Conservation (phyloP, 1,140 invertebrate genomes). For the Triops longicaudatus region DNA sequence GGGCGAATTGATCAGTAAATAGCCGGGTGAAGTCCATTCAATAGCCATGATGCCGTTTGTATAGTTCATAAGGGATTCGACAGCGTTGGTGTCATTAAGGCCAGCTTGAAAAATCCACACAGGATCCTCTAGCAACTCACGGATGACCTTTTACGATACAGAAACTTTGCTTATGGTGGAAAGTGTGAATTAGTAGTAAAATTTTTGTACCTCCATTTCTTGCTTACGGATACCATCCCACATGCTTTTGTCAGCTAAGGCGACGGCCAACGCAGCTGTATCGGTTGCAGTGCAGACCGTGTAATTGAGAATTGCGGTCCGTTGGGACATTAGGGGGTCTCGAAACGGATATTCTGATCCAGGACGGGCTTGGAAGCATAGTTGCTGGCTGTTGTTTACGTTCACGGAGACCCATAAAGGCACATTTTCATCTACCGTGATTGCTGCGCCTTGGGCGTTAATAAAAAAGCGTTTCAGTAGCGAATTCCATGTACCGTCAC, state of each 20-base stretch:
- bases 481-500: constrained; percentile 54
- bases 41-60: constrained; percentile 68
- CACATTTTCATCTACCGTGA: constrained; percentile 62
- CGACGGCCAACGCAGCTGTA: constrained; percentile 62
- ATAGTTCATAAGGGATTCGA: constrained; percentile 64
- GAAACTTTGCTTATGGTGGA: constrained; percentile 35
- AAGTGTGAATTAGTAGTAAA: background rate
- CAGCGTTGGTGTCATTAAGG: constrained; percentile 45
- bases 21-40: constrained; percentile 42
- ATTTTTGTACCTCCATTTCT: constrained; percentile 46
- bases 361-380: constrained; percentile 59
- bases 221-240: constrained; percentile 71
- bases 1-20: constrained; percentile 71
- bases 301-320: constrained; percentile 60
- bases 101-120: constrained; percentile 69
- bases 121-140: constrained; percentile 66
- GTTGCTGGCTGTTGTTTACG: constrained; percentile 44
- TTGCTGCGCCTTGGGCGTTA: constrained; percentile 70
- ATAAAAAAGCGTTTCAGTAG: constrained; percentile 73
- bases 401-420: constrained; percentile 71
- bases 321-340: background rate
- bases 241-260: constrained; percentile 60
- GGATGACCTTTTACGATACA: constrained; percentile 44
- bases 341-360: background rate
- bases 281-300: constrained; percentile 72